Evolutionary conservation across 2,113 vertebrate species (phyloP).

Genomic region (Sterrhoptilus dennistouni): DNA sequence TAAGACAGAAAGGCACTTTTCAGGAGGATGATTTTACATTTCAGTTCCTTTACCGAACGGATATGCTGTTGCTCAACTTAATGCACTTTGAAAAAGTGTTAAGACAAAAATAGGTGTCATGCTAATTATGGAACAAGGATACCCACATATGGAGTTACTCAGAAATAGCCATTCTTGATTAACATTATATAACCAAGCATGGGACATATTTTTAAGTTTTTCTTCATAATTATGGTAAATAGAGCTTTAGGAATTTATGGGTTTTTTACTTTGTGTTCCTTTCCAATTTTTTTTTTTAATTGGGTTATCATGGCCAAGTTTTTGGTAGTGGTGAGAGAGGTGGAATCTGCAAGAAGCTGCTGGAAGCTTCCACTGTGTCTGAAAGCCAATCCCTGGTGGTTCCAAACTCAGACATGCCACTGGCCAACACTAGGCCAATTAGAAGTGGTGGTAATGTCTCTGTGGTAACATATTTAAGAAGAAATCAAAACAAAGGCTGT

Average conservation of each 20-base stretch:
- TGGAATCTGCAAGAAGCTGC: background rate
- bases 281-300: background rate
- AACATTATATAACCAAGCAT: background rate
- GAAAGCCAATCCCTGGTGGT: background rate
- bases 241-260: background rate
- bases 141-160: background rate
- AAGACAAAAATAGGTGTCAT: background rate
- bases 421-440: background rate
- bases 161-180: background rate
- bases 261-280: background rate
- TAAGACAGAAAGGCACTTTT: background rate
- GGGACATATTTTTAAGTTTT: background rate
- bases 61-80: background rate
- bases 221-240: background rate
- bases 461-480: background rate
- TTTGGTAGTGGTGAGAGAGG: background rate
- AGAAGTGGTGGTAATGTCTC: background rate
- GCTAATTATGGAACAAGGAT: background rate
- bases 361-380: background rate
- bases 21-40: background rate
- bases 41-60: background rate
- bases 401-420: accelerated
- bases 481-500: background rate
- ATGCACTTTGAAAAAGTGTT: background rate
- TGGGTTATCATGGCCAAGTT: background rate